These are phyloP conservation scores for Aphaenogaster ashmeadi DNA, from an alignment of 1,140 invertebrate genomes.

Conservation along the genomic window DNA sequence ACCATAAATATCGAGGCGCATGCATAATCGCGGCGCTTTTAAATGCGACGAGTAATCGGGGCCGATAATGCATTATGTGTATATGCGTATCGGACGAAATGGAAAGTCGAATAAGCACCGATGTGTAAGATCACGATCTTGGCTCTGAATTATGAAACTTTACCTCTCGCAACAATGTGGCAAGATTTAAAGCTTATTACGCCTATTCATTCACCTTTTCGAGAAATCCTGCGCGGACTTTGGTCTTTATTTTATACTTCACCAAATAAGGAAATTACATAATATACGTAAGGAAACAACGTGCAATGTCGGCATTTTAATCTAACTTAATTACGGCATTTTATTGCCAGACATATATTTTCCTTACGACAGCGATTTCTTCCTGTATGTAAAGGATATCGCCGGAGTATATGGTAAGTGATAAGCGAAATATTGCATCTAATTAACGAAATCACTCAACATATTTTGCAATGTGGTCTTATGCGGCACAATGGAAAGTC, in stretches of 20 bases:
- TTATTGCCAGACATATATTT: conserved; percentile 8
- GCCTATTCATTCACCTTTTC: conserved; percentile 22
- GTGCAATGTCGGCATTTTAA: not conserved
- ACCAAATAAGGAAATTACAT: conserved; percentile 13
- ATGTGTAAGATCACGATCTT: conserved; percentile 72
- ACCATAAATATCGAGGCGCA: conserved; percentile 59
- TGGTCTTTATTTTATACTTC: not conserved
- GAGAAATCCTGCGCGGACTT: conserved; percentile 1
- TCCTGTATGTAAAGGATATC: not conserved
- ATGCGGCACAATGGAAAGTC: conserved; percentile 55
- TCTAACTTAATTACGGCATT: not conserved
- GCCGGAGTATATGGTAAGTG: not conserved
- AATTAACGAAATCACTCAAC: not conserved
- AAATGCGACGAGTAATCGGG: conserved; percentile 63
- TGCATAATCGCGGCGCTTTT: conserved; percentile 67
- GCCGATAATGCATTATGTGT: conserved; percentile 67
- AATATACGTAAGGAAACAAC: not conserved
- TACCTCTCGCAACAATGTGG: conserved; percentile 57
- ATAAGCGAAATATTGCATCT: not conserved
- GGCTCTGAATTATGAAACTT: conserved; percentile 68
- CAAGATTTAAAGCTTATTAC: conserved; percentile 19
- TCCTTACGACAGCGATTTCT: not conserved
- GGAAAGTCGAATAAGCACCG: conserved; percentile 73
- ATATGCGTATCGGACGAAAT: conserved; percentile 68
- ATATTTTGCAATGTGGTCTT: not conserved